These are phyloP conservation scores for Panagrolaimus sp. DNA, from an alignment of 1,140 invertebrate genomes.

Conservation along the genomic window DNA sequence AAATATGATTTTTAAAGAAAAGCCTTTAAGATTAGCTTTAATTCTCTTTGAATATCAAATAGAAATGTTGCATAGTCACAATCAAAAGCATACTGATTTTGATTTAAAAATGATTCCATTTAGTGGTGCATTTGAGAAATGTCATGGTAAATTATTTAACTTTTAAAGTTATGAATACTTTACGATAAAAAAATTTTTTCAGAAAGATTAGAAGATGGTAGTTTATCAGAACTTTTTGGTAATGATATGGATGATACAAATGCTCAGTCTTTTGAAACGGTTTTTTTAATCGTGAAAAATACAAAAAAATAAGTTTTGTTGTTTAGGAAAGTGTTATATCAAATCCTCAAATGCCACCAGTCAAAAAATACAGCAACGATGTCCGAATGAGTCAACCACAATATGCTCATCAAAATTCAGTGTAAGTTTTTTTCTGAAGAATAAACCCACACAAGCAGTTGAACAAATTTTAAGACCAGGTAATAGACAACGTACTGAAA, in stretches of 20 bases:
- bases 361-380: background rate
- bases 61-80: background rate
- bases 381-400: background rate
- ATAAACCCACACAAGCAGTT: no score
- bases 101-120: background rate
- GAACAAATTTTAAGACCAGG: no score
- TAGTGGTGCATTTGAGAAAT: background rate
- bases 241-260: background rate
- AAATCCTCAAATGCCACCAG: no score
- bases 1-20: conserved; percentile 6
- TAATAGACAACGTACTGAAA: background rate
- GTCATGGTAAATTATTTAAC: background rate
- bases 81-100: conserved; percentile 1
- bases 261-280: no score
- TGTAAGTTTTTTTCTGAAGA: no score
- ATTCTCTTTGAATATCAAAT: background rate
- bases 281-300: background rate
- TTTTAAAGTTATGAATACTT: background rate
- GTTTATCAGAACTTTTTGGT: conserved; percentile 1
- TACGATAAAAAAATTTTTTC: background rate
- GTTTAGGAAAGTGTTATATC: background rate
- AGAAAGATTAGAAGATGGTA: conserved; percentile 7
- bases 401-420: background rate
- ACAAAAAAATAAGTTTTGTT: background rate
- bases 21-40: background rate